Conservation (phyloP, 2,113 vertebrate species). For the Helogale parvula region DNA sequence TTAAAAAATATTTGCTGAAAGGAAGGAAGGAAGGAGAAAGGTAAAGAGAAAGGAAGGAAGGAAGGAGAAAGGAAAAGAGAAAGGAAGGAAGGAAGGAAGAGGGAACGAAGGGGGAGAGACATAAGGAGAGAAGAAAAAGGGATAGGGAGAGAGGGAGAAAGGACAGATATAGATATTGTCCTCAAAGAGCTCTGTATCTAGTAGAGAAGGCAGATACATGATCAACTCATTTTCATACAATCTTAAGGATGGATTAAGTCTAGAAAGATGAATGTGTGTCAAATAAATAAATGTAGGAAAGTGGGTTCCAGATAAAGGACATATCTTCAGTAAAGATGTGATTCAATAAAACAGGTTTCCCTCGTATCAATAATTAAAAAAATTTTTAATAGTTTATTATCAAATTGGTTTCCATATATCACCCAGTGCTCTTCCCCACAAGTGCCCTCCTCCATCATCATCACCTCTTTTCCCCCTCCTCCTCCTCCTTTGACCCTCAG, state of each 20-base stretch:
- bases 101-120: no score
- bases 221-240: background rate
- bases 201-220: background rate
- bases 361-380: background rate
- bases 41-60: background rate
- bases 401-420: no score
- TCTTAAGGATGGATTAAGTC: background rate
- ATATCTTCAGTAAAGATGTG: background rate
- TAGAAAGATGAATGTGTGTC: background rate
- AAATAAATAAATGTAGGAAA: conserved; percentile 20
- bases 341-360: background rate
- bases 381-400: no score
- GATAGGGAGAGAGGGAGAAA: background rate
- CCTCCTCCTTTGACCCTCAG: no score
- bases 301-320: background rate
- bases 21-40: background rate
- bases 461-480: no score
- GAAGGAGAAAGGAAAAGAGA: no score
- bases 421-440: no score
- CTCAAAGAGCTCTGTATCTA: background rate
- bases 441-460: no score
- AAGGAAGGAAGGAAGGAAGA: no score
- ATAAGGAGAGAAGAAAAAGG: no score
- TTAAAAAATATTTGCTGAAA: background rate
- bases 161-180: background rate